Conservation (phyloP, 2,113 vertebrate genomes). For the Marcusenius ussheri region DNA sequence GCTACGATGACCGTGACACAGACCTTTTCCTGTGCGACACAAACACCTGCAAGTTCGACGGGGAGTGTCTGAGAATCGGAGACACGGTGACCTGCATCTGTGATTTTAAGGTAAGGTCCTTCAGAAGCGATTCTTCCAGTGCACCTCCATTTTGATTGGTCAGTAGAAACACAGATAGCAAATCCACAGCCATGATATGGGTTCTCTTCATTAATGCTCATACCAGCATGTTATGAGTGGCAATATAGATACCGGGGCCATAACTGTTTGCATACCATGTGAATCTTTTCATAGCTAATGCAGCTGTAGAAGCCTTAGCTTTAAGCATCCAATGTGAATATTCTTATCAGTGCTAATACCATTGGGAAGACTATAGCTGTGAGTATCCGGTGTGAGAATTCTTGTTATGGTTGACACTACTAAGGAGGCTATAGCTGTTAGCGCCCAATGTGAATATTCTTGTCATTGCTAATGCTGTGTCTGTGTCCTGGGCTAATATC, state of each 20-base stretch:
- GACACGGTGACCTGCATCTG: conserved; percentile 98
- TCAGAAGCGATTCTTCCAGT: not conserved
- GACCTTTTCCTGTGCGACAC: conserved; percentile 97
- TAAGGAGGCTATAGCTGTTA: not conserved
- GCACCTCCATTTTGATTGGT: not conserved
- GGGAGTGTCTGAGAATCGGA: conserved; percentile 94
- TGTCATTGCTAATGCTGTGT: not conserved
- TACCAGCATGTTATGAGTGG: conserved; percentile 34
- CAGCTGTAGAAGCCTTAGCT: not conserved
- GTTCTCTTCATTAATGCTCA: conserved; percentile 28
- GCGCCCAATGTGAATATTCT: not conserved
- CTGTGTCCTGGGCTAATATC: not conserved
- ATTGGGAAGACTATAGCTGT: not conserved
- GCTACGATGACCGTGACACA: conserved; percentile 95
- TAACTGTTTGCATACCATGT: not conserved
- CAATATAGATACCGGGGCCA: not conserved
- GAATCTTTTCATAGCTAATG: not conserved
- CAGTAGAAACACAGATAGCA: not conserved
- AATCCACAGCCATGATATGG: conserved; percentile 3
- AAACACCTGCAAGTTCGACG: conserved; percentile 98
- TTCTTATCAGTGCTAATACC: not conserved
- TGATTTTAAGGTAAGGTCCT: conserved; percentile 90
- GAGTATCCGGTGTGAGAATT: not conserved
- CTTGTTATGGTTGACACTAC: not conserved
- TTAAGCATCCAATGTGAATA: not conserved